Evolutionary conservation across 2,888 invertebrate species (phyloP).

Genomic region (Cephus pygmeus): DNA sequence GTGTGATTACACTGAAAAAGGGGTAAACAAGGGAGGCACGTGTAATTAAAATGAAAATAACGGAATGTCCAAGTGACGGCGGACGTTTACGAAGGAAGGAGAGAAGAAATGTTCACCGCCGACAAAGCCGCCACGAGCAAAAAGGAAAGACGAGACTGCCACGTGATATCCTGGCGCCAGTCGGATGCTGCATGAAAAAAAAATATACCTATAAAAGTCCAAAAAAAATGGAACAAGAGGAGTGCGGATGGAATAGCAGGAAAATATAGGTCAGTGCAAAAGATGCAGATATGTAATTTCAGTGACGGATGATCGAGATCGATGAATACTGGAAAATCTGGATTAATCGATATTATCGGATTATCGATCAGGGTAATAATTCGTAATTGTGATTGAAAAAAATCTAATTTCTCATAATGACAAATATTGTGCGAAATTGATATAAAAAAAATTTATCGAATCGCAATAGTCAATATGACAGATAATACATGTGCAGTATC

Average conservation of each 20-base stretch:
- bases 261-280: neutral
- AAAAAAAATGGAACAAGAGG: neutral
- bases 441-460: neutral
- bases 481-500: neutral
- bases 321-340: neutral
- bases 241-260: neutral
- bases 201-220: slow-evolving; percentile 9
- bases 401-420: no score
- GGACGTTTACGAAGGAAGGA: neutral
- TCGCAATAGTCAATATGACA: neutral
- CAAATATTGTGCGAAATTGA: neutral
- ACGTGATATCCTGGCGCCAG: slow-evolving; percentile 34
- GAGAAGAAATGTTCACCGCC: neutral
- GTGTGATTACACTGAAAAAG: neutral
- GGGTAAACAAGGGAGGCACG: neutral
- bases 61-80: neutral
- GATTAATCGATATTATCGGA: neutral
- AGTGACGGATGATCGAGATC: neutral
- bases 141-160: neutral
- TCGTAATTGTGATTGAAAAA: no score
- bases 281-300: neutral
- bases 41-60: neutral
- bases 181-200: slow-evolving; percentile 30
- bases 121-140: neutral
- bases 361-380: no score